These are phyloP conservation scores for Drosophila pseudoananassae DNA, from an alignment of 1,140 invertebrate species.

Conservation along the genomic window DNA sequence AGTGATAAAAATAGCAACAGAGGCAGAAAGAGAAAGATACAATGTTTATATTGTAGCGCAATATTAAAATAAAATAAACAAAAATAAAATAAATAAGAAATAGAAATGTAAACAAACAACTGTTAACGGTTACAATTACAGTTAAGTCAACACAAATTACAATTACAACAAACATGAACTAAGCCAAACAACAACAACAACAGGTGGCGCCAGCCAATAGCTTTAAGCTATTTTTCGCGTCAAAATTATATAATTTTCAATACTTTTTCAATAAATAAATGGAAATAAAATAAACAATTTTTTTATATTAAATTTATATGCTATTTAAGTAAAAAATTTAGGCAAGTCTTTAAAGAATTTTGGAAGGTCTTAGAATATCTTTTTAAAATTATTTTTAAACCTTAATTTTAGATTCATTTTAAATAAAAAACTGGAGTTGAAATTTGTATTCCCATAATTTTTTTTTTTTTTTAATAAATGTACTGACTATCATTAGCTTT, in stretches of 20 bases:
- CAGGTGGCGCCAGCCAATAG: slow-evolving; percentile 40
- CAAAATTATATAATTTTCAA: background rate
- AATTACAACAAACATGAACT: slow-evolving; percentile 47
- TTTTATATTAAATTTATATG: no score
- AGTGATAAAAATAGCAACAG: slow-evolving; percentile 8
- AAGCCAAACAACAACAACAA: slow-evolving; percentile 38
- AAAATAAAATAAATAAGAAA: slow-evolving; percentile 11
- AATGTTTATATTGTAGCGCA: background rate
- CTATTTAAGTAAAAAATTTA: no score
- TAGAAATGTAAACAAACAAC: slow-evolving; percentile 40
- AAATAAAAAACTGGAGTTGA: no score
- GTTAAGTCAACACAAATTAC: slow-evolving; percentile 44
- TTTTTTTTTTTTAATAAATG: background rate
- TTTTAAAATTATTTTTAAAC: no score
- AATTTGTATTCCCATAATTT: no score
- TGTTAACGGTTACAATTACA: slow-evolving; percentile 49
- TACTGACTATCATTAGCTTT: background rate
- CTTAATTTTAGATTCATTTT: no score
- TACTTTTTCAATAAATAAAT: background rate
- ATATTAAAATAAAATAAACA: background rate
- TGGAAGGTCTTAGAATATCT: no score
- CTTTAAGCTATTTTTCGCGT: background rate
- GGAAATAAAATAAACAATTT: no score
- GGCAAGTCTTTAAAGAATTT: no score
- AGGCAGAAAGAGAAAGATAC: background rate